phyloP scores from a whole-genome alignment of 2,888 invertebrate species.

The Diadromus collaris region DNA sequence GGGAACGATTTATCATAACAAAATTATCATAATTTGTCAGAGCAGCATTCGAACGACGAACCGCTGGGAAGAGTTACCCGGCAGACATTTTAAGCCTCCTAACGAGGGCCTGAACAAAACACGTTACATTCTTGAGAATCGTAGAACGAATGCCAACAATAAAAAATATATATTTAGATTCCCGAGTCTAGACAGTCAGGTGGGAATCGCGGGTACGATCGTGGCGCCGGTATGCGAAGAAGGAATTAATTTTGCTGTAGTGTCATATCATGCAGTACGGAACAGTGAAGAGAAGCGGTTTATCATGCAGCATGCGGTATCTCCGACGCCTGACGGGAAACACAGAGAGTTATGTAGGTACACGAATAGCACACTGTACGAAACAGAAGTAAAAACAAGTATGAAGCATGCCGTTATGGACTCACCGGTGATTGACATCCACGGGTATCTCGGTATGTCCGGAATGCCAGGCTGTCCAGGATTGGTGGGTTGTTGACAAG shows the following conservation, averaged over 20 bases:
- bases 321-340: background rate
- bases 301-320: background rate
- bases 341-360: background rate
- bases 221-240: constrained; percentile 1
- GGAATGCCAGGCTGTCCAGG: constrained; percentile 92
- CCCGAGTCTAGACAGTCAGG: background rate
- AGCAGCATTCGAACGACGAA: constrained; percentile 30
- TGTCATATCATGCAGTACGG: constrained; percentile 21
- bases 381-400: background rate
- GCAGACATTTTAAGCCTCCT: constrained; percentile 27
- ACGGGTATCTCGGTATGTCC: constrained; percentile 96
- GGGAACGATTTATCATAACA: constrained; percentile 20
- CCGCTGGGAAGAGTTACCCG: constrained; percentile 11
- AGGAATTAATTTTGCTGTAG: constrained; percentile 5
- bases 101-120: constrained; percentile 28
- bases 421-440: constrained; percentile 98
- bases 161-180: constrained; percentile 12
- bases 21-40: constrained; percentile 8
- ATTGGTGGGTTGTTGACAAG: constrained; percentile 87
- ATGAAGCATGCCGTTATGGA: constrained; percentile 62
- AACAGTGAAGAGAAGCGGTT: constrained; percentile 1
- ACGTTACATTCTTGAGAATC: constrained; percentile 43
- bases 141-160: constrained; percentile 17
- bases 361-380: constrained; percentile 16
- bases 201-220: constrained; percentile 16